Percentiles rank a stretch among this genome's conserved stretches.
Evolutionary conservation across 2,113 vertebrate genomes (phyloP).

Genomic region (Alouatta palliata): DNA sequence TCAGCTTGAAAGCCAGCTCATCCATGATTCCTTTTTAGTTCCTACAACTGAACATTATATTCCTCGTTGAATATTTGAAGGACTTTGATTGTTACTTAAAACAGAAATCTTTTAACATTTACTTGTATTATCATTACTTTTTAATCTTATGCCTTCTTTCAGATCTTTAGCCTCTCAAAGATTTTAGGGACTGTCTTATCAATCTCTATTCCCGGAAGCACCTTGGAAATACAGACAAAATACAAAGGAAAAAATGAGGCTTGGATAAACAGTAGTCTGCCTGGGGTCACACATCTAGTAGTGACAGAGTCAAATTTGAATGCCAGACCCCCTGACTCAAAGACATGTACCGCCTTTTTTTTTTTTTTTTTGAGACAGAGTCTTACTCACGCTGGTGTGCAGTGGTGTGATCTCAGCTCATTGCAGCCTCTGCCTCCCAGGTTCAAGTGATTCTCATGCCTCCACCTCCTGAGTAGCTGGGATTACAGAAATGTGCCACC

Average conservation of each 20-base stretch:
- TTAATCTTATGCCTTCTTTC: not conserved
- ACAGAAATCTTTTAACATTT: not conserved
- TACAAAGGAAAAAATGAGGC: not conserved
- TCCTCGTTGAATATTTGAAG: not conserved
- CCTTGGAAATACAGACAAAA: not conserved
- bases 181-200: not conserved
- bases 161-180: slow-evolving; percentile 23
- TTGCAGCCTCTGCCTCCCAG: too few relatives aligned
- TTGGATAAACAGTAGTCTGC: not conserved
- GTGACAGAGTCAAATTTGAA: not conserved
- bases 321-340: not conserved
- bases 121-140: not conserved
- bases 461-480: not conserved
- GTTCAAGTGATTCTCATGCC: not conserved
- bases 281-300: not conserved
- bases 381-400: not conserved
- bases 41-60: not conserved
- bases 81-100: slow-evolving; percentile 3
- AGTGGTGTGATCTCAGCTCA: not conserved
- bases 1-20: slow-evolving; percentile 21
- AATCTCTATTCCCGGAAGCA: not conserved
- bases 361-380: not conserved
- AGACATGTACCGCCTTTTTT: not conserved
- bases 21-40: not conserved
- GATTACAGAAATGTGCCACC: not conserved